These are phyloP conservation scores for Sthenelais limicola DNA, from an alignment of 2,888 invertebrate genomes.

Conservation along the genomic window DNA sequence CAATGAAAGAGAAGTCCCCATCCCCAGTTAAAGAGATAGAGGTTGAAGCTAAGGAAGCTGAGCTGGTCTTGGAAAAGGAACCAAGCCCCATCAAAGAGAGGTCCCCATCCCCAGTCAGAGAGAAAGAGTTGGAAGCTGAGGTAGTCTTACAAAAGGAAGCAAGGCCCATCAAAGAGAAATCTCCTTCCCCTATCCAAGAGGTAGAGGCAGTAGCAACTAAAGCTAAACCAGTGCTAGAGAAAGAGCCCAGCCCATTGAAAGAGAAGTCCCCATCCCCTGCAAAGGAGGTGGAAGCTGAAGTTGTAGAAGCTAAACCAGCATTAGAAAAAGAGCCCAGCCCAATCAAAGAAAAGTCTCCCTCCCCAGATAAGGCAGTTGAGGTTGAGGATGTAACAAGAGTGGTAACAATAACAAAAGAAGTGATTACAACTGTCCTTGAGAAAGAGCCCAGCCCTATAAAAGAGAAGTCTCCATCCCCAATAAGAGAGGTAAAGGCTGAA, in stretches of 20 bases:
- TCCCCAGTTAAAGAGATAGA: too few relatives aligned
- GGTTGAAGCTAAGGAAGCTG: constrained; percentile 6
- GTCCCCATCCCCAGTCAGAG: not conserved
- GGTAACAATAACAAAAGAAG: too few relatives aligned
- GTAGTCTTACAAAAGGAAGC: constrained; percentile 16
- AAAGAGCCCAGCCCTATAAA: constrained; percentile 8
- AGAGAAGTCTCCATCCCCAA: constrained; percentile 2
- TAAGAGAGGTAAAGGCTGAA: too few relatives aligned
- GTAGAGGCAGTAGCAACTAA: too few relatives aligned
- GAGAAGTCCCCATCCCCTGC: constrained; percentile 25
- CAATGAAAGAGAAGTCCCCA: constrained; percentile 9
- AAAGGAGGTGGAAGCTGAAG: not conserved
- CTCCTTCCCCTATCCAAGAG: not conserved
- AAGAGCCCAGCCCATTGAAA: constrained; percentile 21
- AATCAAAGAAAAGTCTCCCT: constrained; percentile 16
- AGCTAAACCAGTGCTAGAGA: constrained; percentile 1
- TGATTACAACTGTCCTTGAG: too few relatives aligned
- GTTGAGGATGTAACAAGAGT: constrained; percentile 11
- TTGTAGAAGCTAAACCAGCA: not conserved
- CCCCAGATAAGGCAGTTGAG: not conserved
- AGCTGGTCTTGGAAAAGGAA: not conserved
- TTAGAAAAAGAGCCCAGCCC: too few relatives aligned
- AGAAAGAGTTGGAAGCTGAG: constrained; percentile 4
- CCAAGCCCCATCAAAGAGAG: constrained; percentile 23
- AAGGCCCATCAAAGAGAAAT: constrained; percentile 2